These are phyloP conservation scores for Pangasius macronema DNA, from an alignment of 2,797 vertebrate species.

Conservation along the genomic window DNA sequence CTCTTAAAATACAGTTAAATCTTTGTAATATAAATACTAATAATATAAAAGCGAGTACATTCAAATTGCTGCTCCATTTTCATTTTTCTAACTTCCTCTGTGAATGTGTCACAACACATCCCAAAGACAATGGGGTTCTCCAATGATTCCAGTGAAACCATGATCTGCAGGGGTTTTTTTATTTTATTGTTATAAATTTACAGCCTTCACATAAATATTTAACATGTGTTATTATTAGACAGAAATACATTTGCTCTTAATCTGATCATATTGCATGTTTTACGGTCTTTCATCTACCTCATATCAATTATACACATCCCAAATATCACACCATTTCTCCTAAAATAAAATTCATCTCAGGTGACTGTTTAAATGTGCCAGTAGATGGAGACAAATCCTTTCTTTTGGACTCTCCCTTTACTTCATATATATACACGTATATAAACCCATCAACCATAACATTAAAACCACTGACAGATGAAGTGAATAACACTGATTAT, in stretches of 20 bases:
- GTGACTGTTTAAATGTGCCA: not conserved
- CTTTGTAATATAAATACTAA: not conserved
- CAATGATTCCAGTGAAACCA: not conserved
- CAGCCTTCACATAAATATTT: not conserved
- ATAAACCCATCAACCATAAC: too few relatives aligned
- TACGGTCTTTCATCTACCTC: not conserved
- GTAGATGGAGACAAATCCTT: slow-evolving; percentile 45
- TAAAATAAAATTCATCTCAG: not conserved
- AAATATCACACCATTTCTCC: not conserved
- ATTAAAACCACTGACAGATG: too few relatives aligned
- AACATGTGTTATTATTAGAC: not conserved
- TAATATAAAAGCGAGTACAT: too few relatives aligned
- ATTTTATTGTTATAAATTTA: not conserved
- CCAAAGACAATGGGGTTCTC: not conserved
- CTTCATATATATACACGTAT: too few relatives aligned
- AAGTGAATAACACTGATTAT: too few relatives aligned
- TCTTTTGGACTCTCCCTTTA: not conserved
- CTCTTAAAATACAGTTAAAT: not conserved
- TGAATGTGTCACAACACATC: not conserved
- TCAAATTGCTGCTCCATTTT: not conserved
- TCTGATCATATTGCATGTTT: not conserved
- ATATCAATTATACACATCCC: not conserved
- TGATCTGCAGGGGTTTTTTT: not conserved
- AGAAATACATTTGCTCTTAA: not conserved
- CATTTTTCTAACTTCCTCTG: not conserved